Evolutionary conservation across 2,113 vertebrate species (phyloP).

Genomic region (Gallinago media): DNA sequence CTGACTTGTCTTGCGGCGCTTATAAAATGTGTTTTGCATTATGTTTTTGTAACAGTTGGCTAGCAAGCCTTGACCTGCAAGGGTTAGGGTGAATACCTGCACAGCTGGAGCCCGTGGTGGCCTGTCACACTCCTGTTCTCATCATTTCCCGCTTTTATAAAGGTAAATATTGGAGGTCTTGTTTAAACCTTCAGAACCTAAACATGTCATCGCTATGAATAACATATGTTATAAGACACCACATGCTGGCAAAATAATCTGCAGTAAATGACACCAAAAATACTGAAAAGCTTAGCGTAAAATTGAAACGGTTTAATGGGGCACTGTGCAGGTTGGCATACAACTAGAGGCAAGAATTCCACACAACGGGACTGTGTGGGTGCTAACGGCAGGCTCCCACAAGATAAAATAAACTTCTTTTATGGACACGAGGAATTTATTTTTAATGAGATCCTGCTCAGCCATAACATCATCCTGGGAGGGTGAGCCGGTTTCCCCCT

Average conservation of each 20-base stretch:
- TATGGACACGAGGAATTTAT: constrained; percentile 80
- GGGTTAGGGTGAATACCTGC: constrained; percentile 61
- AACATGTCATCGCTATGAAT: constrained; percentile 67
- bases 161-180: constrained; percentile 68
- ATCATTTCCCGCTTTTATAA: constrained; percentile 52
- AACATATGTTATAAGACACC: constrained; percentile 75
- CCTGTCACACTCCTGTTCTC: constrained; percentile 31
- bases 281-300: constrained; percentile 79
- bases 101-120: constrained; percentile 39
- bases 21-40: constrained; percentile 63
- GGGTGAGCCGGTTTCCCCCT: constrained; percentile 65
- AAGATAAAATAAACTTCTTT: constrained; percentile 83
- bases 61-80: constrained; percentile 53
- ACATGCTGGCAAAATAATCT: constrained; percentile 63
- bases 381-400: constrained; percentile 74
- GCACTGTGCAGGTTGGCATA: constrained; percentile 60
- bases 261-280: constrained; percentile 72
- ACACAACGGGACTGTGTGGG: constrained; percentile 76
- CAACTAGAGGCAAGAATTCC: constrained; percentile 70
- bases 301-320: constrained; percentile 78
- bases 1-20: constrained; percentile 2
- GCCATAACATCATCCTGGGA: constrained; percentile 75
- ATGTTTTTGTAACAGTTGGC: constrained; percentile 64
- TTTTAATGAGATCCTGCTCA: constrained; percentile 82
- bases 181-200: constrained; percentile 68